A percentile compares a stretch with the other conserved stretches of the same genome.
Evolutionary conservation across 1,140 invertebrate species (phyloP).

Genomic region (Hycleus cichorii): DNA sequence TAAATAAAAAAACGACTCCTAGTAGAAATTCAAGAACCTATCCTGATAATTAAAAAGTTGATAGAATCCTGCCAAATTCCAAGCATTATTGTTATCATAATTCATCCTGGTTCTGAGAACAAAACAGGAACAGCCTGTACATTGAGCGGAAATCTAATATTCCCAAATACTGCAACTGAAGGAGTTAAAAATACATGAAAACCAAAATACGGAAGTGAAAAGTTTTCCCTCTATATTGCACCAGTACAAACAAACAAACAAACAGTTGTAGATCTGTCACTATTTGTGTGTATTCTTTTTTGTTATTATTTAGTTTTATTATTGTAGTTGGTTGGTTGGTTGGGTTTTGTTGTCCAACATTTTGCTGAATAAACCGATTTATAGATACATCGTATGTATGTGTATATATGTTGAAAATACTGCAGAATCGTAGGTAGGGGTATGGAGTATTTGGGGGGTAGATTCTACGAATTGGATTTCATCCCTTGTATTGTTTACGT

Average conservation of each 20-base stretch:
- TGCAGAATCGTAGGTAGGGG: background rate
- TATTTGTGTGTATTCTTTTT: background rate
- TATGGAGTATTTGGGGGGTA: no score
- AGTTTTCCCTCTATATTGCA: constrained; percentile 4
- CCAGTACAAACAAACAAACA: background rate
- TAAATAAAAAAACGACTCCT: no score
- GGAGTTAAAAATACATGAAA: constrained; percentile 6
- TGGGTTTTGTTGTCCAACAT: constrained; percentile 3
- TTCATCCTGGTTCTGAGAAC: no score
- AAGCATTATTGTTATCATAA: no score
- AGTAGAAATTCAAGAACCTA: no score
- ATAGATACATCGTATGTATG: background rate
- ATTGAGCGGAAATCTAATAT: no score
- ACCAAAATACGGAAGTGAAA: constrained; percentile 9
- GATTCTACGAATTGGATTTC: no score
- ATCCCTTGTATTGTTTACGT: no score
- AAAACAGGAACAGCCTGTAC: no score
- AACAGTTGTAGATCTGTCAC: background rate
- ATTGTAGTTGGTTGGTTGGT: background rate
- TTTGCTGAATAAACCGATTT: constrained; percentile 15
- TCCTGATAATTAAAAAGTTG: no score
- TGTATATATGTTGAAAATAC: constrained; percentile 7
- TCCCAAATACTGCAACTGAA: background rate
- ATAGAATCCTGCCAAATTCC: no score
- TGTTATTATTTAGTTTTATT: constrained; percentile 8